Percentiles rank a stretch among this genome's conserved stretches.
Conservation (phyloP, 2,888 invertebrate genomes). For the Teleogryllus oceanicus region DNA sequence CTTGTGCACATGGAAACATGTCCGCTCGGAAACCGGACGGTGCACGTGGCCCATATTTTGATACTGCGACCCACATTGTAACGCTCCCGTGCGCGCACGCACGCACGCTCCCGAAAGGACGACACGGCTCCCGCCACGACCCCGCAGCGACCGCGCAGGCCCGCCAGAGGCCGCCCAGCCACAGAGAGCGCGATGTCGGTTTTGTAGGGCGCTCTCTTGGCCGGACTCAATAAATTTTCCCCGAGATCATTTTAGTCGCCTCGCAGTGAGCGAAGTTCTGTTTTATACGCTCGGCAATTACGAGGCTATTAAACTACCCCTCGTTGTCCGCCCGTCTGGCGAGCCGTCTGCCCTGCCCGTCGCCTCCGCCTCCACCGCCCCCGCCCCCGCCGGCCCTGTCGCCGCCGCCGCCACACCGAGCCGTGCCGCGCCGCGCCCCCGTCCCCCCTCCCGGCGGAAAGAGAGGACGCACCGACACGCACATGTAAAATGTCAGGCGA, state of each 20-base stretch:
- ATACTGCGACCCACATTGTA: not conserved
- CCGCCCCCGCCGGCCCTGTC: not conserved
- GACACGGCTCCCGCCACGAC: not conserved
- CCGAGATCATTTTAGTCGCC: not conserved
- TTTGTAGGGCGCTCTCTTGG: slow-evolving; percentile 1
- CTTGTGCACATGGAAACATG: too few relatives aligned
- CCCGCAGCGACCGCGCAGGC: not conserved
- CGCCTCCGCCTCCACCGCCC: not conserved
- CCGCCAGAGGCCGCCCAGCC: not conserved
- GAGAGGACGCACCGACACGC: not conserved
- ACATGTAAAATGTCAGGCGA: not conserved
- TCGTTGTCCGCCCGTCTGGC: not conserved
- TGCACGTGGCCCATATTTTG: not conserved
- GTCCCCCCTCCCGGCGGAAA: not conserved
- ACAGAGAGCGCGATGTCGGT: not conserved
- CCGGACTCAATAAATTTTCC: slow-evolving; percentile 18
- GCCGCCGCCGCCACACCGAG: not conserved
- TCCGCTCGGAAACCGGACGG: not conserved
- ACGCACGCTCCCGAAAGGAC: not conserved
- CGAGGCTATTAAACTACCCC: not conserved
- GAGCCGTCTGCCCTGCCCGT: not conserved
- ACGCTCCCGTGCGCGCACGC: not conserved
- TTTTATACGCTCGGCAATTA: slow-evolving; percentile 9
- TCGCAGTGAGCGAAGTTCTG: not conserved
- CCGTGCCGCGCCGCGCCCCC: not conserved